Conservation (phyloP, 2,888 invertebrate species). For the Leptopilina myrica region DNA sequence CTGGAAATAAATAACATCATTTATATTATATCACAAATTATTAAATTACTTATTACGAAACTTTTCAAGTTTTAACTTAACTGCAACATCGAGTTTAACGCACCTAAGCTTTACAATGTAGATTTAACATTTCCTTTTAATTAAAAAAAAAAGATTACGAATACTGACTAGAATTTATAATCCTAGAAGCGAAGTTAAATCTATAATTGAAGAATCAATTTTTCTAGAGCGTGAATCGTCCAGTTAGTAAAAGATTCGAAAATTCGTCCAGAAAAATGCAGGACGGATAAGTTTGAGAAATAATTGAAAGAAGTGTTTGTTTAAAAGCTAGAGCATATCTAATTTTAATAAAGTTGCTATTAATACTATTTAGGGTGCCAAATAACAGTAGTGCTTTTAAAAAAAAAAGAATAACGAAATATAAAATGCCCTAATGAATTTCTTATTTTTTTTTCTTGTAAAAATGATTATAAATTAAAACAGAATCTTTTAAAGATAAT, state of each 20-base stretch:
- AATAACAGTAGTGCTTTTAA: constrained; percentile 24
- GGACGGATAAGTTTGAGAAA: constrained; percentile 32
- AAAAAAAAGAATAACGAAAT: not conserved
- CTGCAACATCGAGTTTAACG: constrained; percentile 15
- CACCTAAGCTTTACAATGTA: constrained; percentile 8
- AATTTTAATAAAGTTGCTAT: not conserved
- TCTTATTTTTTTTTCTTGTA: constrained; percentile 7
- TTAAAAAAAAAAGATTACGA: constrained; percentile 4
- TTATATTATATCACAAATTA: constrained; percentile 32
- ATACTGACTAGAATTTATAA: constrained; percentile 37
- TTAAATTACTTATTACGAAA: constrained; percentile 7
- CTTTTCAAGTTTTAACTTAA: constrained; percentile 28
- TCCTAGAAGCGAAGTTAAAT: constrained; percentile 22
- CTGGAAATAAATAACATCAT: constrained; percentile 20
- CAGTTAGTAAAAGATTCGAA: not conserved
- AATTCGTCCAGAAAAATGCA: not conserved
- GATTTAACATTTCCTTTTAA: constrained; percentile 4
- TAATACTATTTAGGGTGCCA: not conserved
- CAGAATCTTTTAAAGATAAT: constrained; percentile 19
- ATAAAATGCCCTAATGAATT: constrained; percentile 12
- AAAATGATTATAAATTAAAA: constrained; percentile 2
- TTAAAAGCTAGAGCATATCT: constrained; percentile 3
- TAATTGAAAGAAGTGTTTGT: not conserved
- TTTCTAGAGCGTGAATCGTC: not conserved
- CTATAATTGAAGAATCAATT: not conserved